phyloP scores from a whole-genome alignment of 30 jellyfish, hydroid and myxozoan genomes.

The Mastigias papua region DNA sequence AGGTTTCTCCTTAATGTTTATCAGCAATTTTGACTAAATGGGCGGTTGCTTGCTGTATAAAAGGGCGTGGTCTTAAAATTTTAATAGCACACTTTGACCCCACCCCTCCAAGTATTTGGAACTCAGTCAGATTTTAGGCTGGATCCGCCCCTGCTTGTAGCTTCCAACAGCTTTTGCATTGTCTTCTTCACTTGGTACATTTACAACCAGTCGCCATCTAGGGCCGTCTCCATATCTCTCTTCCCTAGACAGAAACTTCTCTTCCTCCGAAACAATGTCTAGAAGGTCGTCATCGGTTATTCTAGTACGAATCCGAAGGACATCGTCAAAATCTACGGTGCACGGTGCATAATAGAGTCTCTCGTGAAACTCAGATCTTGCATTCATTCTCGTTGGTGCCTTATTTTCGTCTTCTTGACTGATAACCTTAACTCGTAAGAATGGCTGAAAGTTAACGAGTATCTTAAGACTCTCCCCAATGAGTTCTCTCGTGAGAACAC shows the following conservation, averaged over 20 bases:
- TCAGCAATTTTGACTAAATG: too few species aligned
- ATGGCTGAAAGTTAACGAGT: conserved; percentile 55
- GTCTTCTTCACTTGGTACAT: conserved; percentile 7
- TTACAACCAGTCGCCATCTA: conserved; percentile 53
- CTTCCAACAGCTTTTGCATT: neutral
- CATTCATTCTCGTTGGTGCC: conserved; percentile 8
- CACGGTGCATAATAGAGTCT: conserved; percentile 28
- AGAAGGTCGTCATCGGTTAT: conserved; percentile 4
- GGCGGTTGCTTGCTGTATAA: too few species aligned
- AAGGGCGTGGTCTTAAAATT: too few species aligned
- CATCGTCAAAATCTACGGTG: conserved; percentile 22
- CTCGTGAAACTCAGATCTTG: neutral
- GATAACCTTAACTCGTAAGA: conserved; percentile 51
- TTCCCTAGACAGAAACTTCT: conserved; percentile 18
- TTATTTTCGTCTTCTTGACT: neutral
- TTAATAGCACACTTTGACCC: too few species aligned
- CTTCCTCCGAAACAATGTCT: conserved; percentile 47
- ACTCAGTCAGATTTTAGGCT: too few species aligned
- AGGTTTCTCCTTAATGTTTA: too few species aligned
- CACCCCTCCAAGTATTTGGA: too few species aligned
- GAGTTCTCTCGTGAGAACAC: conserved; percentile 10
- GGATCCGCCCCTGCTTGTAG: too few species aligned
- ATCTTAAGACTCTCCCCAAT: conserved; percentile 15
- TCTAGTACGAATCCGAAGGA: conserved; percentile 15
- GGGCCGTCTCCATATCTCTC: conserved; percentile 38